Conservation (phyloP, 2,888 invertebrate species). For the Caenorhabditis wallacei region DNA sequence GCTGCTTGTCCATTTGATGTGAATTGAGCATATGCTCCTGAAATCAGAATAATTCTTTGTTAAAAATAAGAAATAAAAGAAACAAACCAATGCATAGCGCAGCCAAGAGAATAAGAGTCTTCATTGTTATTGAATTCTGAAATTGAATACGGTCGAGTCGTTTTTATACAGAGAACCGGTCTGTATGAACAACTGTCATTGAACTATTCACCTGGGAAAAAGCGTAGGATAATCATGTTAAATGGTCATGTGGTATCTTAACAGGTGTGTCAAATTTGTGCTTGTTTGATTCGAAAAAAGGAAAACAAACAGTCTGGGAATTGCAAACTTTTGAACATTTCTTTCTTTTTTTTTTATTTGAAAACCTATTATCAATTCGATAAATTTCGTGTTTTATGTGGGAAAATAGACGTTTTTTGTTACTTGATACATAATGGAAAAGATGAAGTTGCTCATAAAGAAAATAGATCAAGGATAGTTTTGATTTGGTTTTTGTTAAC, state of each 20-base stretch:
- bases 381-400: too few relatives aligned
- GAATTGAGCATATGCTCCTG: constrained; percentile 39
- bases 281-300: constrained; percentile 16
- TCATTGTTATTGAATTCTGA: constrained; percentile 29
- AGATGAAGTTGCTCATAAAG: too few relatives aligned
- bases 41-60: neutral
- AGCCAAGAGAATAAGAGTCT: constrained; percentile 19
- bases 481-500: neutral
- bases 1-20: constrained; percentile 29
- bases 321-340: constrained; percentile 26
- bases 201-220: constrained; percentile 23
- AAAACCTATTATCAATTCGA: too few relatives aligned
- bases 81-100: constrained; percentile 7
- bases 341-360: too few relatives aligned
- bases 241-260: constrained; percentile 26
- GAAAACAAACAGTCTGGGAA: constrained; percentile 23
- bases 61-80: neutral
- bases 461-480: neutral
- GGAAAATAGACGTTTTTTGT: neutral
- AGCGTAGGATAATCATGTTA: constrained; percentile 29
- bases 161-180: constrained; percentile 30
- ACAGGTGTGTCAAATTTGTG: constrained; percentile 30
- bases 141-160: neutral
- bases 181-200: constrained; percentile 31
- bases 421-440: neutral